Percentiles rank a stretch among this genome's conserved stretches.
Conservation (phyloP, 2,888 invertebrate genomes). For the Beris morrisii region DNA sequence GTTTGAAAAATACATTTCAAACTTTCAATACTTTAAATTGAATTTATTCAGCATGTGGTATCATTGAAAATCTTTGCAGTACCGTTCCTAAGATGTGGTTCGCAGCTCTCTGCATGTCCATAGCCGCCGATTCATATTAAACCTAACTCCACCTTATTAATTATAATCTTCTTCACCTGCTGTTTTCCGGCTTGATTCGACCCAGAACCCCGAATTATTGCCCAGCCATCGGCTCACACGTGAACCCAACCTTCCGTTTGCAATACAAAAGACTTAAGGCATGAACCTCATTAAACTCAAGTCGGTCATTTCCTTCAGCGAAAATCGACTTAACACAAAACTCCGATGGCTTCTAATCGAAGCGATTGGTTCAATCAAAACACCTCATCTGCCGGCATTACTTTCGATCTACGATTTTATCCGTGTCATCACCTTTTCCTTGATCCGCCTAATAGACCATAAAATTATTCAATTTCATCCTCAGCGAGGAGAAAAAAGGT, state of each 20-base stretch:
- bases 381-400: slow-evolving; percentile 19
- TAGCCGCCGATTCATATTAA: no score
- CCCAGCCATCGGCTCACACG: slow-evolving; percentile 2
- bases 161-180: slow-evolving; percentile 23
- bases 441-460: slow-evolving; percentile 33
- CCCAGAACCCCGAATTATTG: slow-evolving; percentile 21
- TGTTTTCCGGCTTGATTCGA: slow-evolving; percentile 12
- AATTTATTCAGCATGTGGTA: no score
- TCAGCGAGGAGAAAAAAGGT: slow-evolving; percentile 1
- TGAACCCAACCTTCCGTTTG: background rate
- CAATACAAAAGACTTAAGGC: slow-evolving; percentile 33
- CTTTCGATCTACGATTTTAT: slow-evolving; percentile 34
- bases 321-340: slow-evolving; percentile 15
- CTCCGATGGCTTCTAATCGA: slow-evolving; percentile 14
- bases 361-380: slow-evolving; percentile 22
- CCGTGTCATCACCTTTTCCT: slow-evolving; percentile 35
- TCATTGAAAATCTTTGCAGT: no score
- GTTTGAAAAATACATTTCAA: no score
- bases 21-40: no score
- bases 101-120: no score
- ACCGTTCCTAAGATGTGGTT: no score
- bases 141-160: slow-evolving; percentile 10
- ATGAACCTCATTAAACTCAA: slow-evolving; percentile 29
- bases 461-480: slow-evolving; percentile 37
- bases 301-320: slow-evolving; percentile 19